These are phyloP conservation scores for Naso thynnoides DNA, from an alignment of 2,797 vertebrate species.

Conservation along the genomic window DNA sequence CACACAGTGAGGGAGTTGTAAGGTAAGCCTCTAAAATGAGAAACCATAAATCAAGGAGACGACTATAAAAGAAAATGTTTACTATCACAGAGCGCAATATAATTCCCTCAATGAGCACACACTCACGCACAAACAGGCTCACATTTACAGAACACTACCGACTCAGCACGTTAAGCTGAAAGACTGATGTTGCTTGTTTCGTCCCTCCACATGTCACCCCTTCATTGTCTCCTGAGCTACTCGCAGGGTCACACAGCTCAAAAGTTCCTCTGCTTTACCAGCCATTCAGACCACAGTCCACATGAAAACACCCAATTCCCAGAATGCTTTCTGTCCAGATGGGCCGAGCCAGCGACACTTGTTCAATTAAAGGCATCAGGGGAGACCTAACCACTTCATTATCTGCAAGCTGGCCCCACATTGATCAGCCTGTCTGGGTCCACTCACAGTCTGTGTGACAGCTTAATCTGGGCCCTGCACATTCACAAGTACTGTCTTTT, in stretches of 20 bases:
- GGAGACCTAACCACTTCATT: conserved; percentile 74
- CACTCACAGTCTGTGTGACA: conserved; percentile 58
- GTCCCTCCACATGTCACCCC: background rate
- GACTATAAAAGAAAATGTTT: conserved; percentile 18
- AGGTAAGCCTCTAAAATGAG: conserved; percentile 17
- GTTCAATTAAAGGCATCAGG: conserved; percentile 75
- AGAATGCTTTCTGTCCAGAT: conserved; percentile 63
- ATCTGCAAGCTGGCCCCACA: conserved; percentile 72
- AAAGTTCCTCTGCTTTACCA: conserved; percentile 23
- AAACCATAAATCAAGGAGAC: conserved; percentile 17
- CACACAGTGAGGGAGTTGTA: conserved; percentile 4
- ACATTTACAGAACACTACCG: conserved; percentile 3
- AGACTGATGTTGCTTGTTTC: conserved; percentile 13
- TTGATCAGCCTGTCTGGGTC: conserved; percentile 74
- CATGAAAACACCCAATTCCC: conserved; percentile 61
- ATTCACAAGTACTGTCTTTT: conserved; percentile 29
- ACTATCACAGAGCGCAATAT: background rate
- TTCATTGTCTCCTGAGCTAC: background rate
- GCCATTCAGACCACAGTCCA: conserved; percentile 37
- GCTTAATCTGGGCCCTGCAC: conserved; percentile 62
- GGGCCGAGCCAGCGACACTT: conserved; percentile 63
- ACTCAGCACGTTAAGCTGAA: conserved; percentile 5
- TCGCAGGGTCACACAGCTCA: background rate
- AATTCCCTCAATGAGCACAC: conserved; percentile 6
- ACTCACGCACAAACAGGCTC: conserved; percentile 6